Conservation (phyloP, 2,113 vertebrate species). For the Embiotoca jacksoni region DNA sequence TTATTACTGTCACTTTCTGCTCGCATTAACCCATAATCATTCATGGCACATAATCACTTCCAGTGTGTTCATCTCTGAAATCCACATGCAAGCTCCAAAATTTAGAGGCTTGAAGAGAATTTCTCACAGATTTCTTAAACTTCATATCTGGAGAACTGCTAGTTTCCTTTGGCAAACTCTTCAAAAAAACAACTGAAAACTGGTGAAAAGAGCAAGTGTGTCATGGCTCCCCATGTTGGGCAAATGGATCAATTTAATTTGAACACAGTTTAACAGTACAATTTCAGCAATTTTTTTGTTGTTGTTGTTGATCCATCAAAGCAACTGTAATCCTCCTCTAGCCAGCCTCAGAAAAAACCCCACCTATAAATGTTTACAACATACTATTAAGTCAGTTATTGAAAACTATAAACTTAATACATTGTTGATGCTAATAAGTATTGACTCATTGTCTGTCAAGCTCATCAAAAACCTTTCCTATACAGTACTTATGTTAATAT, state of each 20-base stretch:
- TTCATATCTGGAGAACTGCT: not conserved
- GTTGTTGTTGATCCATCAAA: slow-evolving; percentile 11
- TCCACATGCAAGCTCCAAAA: slow-evolving; percentile 14
- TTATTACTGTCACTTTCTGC: slow-evolving; percentile 63
- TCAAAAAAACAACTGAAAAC: not conserved
- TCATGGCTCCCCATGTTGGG: not conserved
- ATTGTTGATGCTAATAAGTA: slow-evolving; percentile 37
- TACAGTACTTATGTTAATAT: slow-evolving; percentile 14
- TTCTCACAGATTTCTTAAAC: not conserved
- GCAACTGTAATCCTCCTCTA: not conserved
- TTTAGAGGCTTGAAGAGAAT: not conserved
- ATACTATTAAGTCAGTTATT: slow-evolving; percentile 45
- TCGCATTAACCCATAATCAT: slow-evolving; percentile 60
- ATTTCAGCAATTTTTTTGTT: too few relatives aligned
- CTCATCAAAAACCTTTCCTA: slow-evolving; percentile 20
- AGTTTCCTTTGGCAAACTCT: not conserved
- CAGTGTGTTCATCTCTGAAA: slow-evolving; percentile 5
- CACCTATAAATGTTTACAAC: slow-evolving; percentile 51
- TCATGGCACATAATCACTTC: slow-evolving; percentile 56
- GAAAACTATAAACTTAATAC: slow-evolving; percentile 52
- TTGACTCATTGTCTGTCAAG: slow-evolving; percentile 9
- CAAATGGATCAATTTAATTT: slow-evolving; percentile 1
- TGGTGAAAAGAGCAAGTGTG: not conserved
- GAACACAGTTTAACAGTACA: not conserved
- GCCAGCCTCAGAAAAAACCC: not conserved